Evolutionary conservation across 2,888 invertebrate species (phyloP).

Genomic region (Agriotes lineatus): DNA sequence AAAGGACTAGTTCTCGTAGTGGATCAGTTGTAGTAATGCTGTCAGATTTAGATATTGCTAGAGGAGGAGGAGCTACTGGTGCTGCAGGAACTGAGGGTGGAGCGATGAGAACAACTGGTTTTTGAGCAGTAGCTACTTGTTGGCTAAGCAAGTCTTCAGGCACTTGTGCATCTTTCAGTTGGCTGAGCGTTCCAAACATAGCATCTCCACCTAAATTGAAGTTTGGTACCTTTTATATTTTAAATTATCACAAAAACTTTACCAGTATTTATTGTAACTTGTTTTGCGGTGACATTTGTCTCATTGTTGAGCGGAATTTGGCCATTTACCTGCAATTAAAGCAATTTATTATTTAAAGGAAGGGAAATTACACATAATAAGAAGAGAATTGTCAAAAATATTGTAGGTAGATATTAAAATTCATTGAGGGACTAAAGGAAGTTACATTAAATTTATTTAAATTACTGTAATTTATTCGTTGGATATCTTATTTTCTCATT

Average conservation of each 20-base stretch:
- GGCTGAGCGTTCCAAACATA: slow-evolving; percentile 59
- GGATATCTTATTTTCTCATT: no score
- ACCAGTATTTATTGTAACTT: slow-evolving; percentile 17
- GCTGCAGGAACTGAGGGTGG: background rate
- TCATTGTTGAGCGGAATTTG: background rate
- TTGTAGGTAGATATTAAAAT: no score
- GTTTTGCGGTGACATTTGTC: slow-evolving; percentile 1
- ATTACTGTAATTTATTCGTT: no score
- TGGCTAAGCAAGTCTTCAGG: background rate
- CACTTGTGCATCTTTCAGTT: slow-evolving; percentile 57
- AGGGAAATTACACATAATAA: no score
- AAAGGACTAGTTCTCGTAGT: slow-evolving; percentile 73
- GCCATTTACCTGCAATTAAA: background rate
- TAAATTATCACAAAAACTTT: no score
- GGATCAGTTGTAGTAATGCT: slow-evolving; percentile 66
- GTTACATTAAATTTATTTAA: no score
- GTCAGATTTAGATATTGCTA: background rate
- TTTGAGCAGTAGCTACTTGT: slow-evolving; percentile 25
- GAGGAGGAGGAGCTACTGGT: background rate
- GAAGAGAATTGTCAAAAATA: no score
- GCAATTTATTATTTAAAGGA: background rate
- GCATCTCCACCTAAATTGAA: slow-evolving; percentile 35
- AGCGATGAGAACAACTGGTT: background rate
- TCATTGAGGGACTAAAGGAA: no score
- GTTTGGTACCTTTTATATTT: no score